Evolutionary conservation across 2,797 vertebrate genomes (phyloP).

Genomic region (Capromys pilorides): DNA sequence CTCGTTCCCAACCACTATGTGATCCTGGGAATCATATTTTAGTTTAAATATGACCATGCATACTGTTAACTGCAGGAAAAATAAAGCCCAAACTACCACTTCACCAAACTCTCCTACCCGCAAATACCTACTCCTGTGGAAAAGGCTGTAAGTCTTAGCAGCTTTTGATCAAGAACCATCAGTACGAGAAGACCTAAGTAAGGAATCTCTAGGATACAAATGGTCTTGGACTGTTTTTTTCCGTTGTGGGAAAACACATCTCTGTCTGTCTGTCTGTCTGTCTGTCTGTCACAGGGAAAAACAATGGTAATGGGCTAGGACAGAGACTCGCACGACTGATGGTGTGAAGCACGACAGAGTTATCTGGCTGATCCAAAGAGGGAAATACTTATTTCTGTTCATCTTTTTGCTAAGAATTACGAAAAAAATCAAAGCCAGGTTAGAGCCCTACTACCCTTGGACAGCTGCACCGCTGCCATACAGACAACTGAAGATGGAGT

Average conservation of each 20-base stretch:
- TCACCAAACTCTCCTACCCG: not conserved
- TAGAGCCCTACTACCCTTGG: not conserved
- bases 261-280: not conserved
- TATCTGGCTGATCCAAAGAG: not conserved
- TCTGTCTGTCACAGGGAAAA: not conserved
- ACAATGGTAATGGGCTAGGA: not conserved
- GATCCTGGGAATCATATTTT: constrained; percentile 38
- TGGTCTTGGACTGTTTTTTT: not conserved
- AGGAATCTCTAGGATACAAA: not conserved
- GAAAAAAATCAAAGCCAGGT: not conserved
- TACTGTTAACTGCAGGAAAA: not conserved
- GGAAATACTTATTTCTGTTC: not conserved
- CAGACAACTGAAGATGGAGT: not conserved
- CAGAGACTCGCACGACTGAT: not conserved
- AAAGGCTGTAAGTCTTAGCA: not conserved
- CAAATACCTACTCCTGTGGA: not conserved
- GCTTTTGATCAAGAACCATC: not conserved
- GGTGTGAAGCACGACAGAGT: not conserved
- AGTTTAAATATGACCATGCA: constrained; percentile 43
- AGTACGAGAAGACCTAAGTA: not conserved
- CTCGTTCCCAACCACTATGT: not conserved
- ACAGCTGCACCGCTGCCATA: not conserved
- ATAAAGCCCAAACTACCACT: not conserved
- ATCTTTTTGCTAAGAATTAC: constrained; percentile 12
- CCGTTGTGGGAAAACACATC: not conserved